Evolutionary conservation across 1,140 invertebrate species (phyloP), one percentile per base, ranked within the genome.

Genomic region (Ruditapes philippinarum): DNA sequence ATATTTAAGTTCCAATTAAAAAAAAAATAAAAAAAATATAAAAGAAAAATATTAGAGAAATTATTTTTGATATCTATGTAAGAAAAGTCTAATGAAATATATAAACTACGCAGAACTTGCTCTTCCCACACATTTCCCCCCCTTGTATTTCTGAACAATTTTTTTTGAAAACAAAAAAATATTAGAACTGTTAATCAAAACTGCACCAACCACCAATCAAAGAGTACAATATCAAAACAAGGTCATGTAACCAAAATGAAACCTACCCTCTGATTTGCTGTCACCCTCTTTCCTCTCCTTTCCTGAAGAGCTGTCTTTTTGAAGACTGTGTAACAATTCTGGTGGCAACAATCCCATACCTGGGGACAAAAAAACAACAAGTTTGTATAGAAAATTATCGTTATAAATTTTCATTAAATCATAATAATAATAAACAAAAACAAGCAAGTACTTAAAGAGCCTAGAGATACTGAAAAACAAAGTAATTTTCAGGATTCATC

Each of bases 261-360:
- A 86, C 82, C 25, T 84, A 84, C 82, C 45, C 40, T 84, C 82
- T 49, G 45, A 36, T 54, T 73, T 40, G 40, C 65, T 54, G 31
- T 65, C 62, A 51, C 17, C 42, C 40, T 84, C 65, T 49, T 73
- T 70, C 4, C 65, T 49, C 74, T 84, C 82, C 38, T 73, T 84
- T 22, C 49, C 19, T 49, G 68, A 73, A 65, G 42, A 45, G 33
- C 79, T 22, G 12, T 84, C 82, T 51, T 84, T 84, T 33, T 84
- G 65, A 33, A 73, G 14, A 51, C 82, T 45, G 22, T 73, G 82
- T 33, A 84, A 54, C 12, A 84, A 54, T 5, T 84, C 82, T 70
- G 82, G 82, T 45, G 82, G 82, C 31, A 84, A 45, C 25, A 84
- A 73, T 36, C 68, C 68, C 82, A 84, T 84, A 40, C 82, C 82